phyloP scores from a whole-genome alignment of 2,113 vertebrate genomes.

The Corythoichthys haematopterus region DNA sequence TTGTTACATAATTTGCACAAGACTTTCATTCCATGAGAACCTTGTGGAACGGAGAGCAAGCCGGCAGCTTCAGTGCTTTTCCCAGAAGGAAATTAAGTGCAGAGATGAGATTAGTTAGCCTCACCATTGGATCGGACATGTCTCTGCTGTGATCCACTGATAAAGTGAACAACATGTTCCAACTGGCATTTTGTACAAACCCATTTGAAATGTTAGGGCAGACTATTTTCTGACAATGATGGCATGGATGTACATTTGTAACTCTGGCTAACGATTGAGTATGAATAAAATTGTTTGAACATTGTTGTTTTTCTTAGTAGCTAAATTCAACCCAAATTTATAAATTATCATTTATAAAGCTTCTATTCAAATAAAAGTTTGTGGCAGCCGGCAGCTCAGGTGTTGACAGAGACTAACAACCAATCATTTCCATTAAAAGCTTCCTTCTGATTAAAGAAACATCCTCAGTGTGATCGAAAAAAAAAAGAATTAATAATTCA shows the following conservation, averaged over 20 bases:
- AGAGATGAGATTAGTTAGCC: constrained; percentile 56
- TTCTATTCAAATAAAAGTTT: no score
- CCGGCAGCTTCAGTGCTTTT: constrained; percentile 21
- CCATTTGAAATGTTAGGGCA: no score
- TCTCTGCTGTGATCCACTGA: constrained; percentile 37
- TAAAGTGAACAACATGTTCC: constrained; percentile 2
- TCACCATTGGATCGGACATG: constrained; percentile 50
- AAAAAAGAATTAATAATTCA: neutral
- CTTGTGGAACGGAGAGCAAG: constrained; percentile 43
- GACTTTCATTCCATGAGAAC: constrained; percentile 48
- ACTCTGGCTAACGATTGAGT: neutral
- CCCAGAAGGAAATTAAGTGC: constrained; percentile 52
- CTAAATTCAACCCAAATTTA: no score
- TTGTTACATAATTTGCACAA: constrained; percentile 52
- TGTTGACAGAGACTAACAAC: neutral
- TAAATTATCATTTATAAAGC: no score
- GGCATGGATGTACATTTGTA: neutral
- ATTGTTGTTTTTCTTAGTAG: no score
- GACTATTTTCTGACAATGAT: neutral
- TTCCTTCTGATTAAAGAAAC: neutral
- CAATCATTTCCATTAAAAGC: neutral
- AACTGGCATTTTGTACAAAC: constrained; percentile 10
- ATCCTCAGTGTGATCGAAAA: neutral
- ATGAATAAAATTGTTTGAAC: no score
- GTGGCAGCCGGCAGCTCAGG: neutral